Conservation (phyloP, 2,888 invertebrate genomes). For the Octodonta nipae region DNA sequence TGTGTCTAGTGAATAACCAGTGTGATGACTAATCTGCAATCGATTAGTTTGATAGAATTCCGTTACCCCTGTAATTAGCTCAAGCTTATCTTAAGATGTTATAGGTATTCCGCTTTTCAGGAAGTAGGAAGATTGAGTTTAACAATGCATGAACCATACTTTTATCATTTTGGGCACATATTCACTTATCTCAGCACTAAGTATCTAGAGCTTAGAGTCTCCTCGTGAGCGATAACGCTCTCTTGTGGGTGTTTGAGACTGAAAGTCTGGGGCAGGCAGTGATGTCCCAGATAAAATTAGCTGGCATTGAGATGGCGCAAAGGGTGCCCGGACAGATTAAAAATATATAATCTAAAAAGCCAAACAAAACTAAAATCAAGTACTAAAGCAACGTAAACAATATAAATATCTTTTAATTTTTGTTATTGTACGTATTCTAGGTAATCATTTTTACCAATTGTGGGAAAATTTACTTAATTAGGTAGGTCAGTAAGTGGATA, state of each 20-base stretch:
- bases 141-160: no score
- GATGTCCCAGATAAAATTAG: background rate
- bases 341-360: background rate
- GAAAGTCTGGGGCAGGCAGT: background rate
- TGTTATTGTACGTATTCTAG: background rate
- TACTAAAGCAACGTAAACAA: background rate
- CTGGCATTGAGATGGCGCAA: background rate
- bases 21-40: no score
- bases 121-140: no score
- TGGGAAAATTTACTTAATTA: background rate
- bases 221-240: background rate
- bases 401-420: constrained; percentile 1
- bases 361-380: background rate
- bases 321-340: background rate
- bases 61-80: no score
- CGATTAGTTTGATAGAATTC: no score
- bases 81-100: no score
- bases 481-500: background rate
- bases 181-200: no score
- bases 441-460: background rate
- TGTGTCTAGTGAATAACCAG: no score
- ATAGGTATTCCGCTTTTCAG: no score
- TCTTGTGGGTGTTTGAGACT: constrained; percentile 1
- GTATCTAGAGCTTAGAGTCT: background rate
- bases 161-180: no score